Evolutionary conservation across 2,797 vertebrate genomes (phyloP).

Genomic region (Alosa sapidissima): DNA sequence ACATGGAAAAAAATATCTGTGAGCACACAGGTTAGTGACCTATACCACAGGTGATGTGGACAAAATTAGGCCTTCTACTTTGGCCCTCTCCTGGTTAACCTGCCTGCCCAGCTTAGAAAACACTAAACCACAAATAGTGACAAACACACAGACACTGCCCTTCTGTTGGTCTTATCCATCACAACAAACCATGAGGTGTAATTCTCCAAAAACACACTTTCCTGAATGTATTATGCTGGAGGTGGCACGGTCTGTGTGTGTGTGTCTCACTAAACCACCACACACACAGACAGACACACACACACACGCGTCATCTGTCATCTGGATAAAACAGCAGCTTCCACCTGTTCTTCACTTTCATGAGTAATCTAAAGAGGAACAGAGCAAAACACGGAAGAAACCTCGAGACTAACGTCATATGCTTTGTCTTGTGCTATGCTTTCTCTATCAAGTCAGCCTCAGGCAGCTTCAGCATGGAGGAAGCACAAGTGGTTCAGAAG

Average conservation of each 20-base stretch:
- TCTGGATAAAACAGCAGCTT: neutral
- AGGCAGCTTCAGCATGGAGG: neutral
- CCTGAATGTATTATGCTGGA: neutral
- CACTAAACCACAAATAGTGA: neutral
- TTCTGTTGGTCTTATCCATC: neutral
- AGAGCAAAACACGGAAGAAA: neutral
- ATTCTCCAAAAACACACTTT: neutral
- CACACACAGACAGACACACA: neutral
- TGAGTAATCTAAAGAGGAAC: neutral
- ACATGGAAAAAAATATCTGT: neutral
- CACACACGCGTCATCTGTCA: neutral
- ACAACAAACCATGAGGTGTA: neutral
- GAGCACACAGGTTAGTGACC: neutral
- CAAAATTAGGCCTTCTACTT: conserved; percentile 45
- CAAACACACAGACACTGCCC: neutral
- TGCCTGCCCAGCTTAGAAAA: neutral
- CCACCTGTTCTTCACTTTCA: neutral
- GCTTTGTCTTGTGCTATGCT: neutral
- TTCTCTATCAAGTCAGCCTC: neutral
- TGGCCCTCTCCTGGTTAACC: neutral
- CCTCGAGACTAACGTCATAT: neutral
- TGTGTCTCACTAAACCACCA: neutral
- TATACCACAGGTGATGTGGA: conserved; percentile 54
- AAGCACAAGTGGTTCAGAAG: neutral
- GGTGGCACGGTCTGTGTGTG: neutral